A percentile compares a stretch with the other conserved stretches of the same genome.
These are phyloP conservation scores for Puntigrus tetrazona DNA, from an alignment of 2,113 vertebrate species.

Conservation along the genomic window DNA sequence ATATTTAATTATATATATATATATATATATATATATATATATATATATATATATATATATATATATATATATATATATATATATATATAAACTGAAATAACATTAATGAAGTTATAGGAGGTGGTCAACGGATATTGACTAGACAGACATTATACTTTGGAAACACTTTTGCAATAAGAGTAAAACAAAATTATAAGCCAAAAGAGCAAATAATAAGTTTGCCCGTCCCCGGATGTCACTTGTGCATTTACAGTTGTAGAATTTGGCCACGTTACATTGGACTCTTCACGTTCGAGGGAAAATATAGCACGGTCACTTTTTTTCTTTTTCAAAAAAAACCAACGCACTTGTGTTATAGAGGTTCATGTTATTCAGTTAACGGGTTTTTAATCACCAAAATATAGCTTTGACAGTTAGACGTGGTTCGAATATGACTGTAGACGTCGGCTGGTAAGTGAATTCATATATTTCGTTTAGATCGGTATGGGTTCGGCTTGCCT, in stretches of 20 bases:
- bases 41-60: conserved; percentile 78
- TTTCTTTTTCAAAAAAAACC: conserved; percentile 1
- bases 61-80: conserved; percentile 84
- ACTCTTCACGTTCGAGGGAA: neutral
- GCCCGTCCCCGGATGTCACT: conserved; percentile 75
- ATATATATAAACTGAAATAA: conserved; percentile 88
- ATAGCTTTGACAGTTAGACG: conserved; percentile 86
- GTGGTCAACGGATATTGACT: conserved; percentile 85
- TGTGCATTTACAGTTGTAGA: conserved; percentile 66
- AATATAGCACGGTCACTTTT: conserved; percentile 61
- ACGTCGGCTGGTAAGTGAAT: conserved; percentile 70
- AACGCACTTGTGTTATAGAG: conserved; percentile 16
- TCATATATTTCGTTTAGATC: conserved; percentile 53
- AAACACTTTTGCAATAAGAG: conserved; percentile 70
- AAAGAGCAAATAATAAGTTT: conserved; percentile 57
- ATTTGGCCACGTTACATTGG: conserved; percentile 16
- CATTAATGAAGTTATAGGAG: conserved; percentile 89
- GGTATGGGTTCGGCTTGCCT: conserved; percentile 80
- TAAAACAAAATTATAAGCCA: conserved; percentile 72
- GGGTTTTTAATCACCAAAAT: conserved; percentile 86
- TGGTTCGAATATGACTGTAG: conserved; percentile 76
- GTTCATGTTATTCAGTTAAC: conserved; percentile 58
- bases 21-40: conserved; percentile 82
- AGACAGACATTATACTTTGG: conserved; percentile 83
- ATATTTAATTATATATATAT: conserved; percentile 82